Evolutionary conservation across 1,140 invertebrate genomes (phyloP), one percentile per base, ranked within the genome.

Genomic region (Latrodectus geometricus): DNA sequence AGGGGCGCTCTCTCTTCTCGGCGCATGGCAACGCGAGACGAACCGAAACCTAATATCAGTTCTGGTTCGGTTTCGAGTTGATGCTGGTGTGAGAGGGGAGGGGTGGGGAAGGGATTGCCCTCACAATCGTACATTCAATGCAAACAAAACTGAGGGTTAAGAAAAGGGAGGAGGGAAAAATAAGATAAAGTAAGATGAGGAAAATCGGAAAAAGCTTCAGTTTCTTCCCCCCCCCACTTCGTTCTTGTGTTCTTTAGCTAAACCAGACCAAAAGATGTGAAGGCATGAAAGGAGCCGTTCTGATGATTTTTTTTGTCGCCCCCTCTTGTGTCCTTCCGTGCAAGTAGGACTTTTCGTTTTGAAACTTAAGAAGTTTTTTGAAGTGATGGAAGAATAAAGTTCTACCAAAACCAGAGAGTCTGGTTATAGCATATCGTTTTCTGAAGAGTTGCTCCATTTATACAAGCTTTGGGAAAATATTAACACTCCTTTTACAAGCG

Each of bases 71-170:
- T 74, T 86, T 86, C 74, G 73, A 35, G 15, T 65, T 70, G 9
- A 66, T 17, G 23, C 14, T 14, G 23, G 56, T 21, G 9, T 66
- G 75, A 54, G 61, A 50, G 76, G 12, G 61, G 61, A 20, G 76
- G 14, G 76, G 76, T 8, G 7, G 61, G 23, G 76, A 49, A 23
- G 17, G 52, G 48, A 49, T 21, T 17, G 17, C 12, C n/a, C 68
- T 77, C 83, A 86, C 83, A 86, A 86, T 86, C 83, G 83, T 86
- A 86, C 83, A 86, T 86, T 86, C 83, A 86, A 86, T 65, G 83
- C 83, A 86, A 86, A 86, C 83, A 86, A 86, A 86, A 86, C 83
- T 77, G 75, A 86, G 75, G 83, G 83, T 86, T 86, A 86, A 86
- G 68, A 85, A 85, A 85, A 72, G 23, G n/a, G 73, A n/a, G 73